Evolutionary conservation across 2,888 invertebrate genomes (phyloP), one percentile per base, ranked within the genome.

Genomic region (Epirrita christyi): DNA sequence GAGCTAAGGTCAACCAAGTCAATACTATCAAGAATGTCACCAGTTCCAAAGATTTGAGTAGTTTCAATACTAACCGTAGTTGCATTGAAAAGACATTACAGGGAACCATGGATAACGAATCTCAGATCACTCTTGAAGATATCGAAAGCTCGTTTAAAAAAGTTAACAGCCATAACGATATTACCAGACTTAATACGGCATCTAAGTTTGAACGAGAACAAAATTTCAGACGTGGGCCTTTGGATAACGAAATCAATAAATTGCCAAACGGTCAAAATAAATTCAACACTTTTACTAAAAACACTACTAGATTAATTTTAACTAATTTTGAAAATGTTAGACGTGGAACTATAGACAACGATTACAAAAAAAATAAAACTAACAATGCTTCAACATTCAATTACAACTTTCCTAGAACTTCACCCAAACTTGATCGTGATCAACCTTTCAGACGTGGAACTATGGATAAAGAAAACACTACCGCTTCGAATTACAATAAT

Each of bases 1-100:
- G 42, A 45, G 54, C 49, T 14, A 59, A 44, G 6, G 32, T 59
- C 4, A 50, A 59, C 36, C 43, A 53, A 53, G 40, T 45, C n/a
- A 48, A 36, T n/a, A 8, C 44, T 32, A 15, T 53, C 6, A 48
- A 53, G 6, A 52, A 29, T 43, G 8, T 0, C n/a, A 48, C 11
- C 7, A 49, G 3, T 38, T 13, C 10, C 34, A 41, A 58, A 7
- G 48, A 53, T 14, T 38, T 32, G 2, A 44, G 10, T 34, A 28
- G 11, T 37, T 38, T 32, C 21, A 48, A 55, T 38, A 13, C 27
- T 29, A 44, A 29, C 34, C 43, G 40, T 27, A 44, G 52, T 34
- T 15, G 40, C 6, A 40, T 40, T 1, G 6, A 6, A 36, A 58
- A 48, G 8, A 1, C 38, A 32, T 28, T 21, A 32, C 55, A 11